Base-by-base conservation (phyloP, 2,797 vertebrate species). In the Huso huso region DNA sequence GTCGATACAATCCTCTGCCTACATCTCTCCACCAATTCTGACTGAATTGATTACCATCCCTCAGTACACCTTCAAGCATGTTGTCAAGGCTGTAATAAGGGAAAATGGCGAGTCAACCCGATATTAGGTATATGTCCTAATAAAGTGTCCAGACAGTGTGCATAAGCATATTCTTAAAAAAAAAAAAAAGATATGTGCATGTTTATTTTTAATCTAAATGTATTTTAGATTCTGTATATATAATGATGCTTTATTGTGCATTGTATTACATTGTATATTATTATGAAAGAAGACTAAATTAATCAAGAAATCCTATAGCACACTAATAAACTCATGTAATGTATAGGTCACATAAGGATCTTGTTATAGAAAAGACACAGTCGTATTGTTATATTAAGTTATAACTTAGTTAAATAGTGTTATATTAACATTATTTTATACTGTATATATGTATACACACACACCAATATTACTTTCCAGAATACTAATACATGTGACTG, bases 381-480 rank as follows among this genome's bases (percentile, higher is more conserved):
- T 37, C 23, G 23, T 37, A 37, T 37, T 37, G 23, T 37, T 37
- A 37, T 4, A 37, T 37, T 37, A 37, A 37, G 2, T 37, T 51
- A 23, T 70, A 76, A 11, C 76, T 72, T 71, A 73, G 79, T 74
- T 77, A 74, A 49, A 65, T 57, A 49, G 75, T 58, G 65, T 72
- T 70, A 74, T 73, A 84, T 80, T 67, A 75, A 81, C 64, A 76
- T 65, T 55, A 63, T 77, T 70, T 53, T 68, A 52, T 66, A 70
- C 69, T 77, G 74, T 79, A 63, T 64, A 18, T 50, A 60, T 68
- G 63, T 76, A 79, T 74, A 71, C 49, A 49, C 73, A 49, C 73
- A 63, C 68, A 66, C 73, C 55, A 12, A 11, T 58, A n/a, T 58
- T 58, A 11, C 13, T 11, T n/a, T 58, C 6, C 11, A 12, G 8